Evolutionary conservation across 2,113 vertebrate genomes (phyloP), one percentile per base, ranked within the genome.

Genomic region (Entosphenus tridentatus): DNA sequence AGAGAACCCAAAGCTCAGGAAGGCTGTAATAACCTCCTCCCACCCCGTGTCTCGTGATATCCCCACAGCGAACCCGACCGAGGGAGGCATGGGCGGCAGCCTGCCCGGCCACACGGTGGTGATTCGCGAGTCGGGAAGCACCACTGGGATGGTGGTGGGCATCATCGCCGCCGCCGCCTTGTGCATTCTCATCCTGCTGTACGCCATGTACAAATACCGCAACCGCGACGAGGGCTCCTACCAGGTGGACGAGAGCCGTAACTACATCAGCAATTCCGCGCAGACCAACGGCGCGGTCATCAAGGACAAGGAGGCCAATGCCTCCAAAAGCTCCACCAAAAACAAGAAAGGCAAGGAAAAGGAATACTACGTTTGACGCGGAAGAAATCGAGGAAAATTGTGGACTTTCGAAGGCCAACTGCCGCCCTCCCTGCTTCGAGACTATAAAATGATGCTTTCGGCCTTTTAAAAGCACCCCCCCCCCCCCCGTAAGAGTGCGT

Each of bases 271-370:
- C 85, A 98, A 96, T 81, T 92, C 93, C 58, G 90, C 93, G 68
- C 91, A 96, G 81, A 90, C 89, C 77, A 98, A 98, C 2, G 93
- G 93, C 78, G 85, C 89, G 67, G 81, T 95, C 1, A 85, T 96
- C 72, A 98, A 98, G 80, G 93, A 98, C 75, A 98, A 98, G 57
- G 87, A 86, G 56, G 84, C 84, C 74, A 87, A 85, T 83, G 85
- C 83, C 62, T 82, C 84, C 72, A 96, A 96, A 80, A 85, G 85
- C 77, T 83, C 87, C 73, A 82, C 78, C 82, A 98, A 96, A 83
- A 87, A 82, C 76, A 98, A 98, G 87, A 98, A 96, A 80, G 95
- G 95, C 81, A 97, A 97, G 82, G 92, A 96, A 82, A 98, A 95
- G 79, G 93, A 98, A 79, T 98, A 96, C 78, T 98, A 98, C 56